Evolutionary conservation across 2,888 invertebrate species (phyloP), one percentile per base, ranked within the genome.

Genomic region (Sinelater perroti): DNA sequence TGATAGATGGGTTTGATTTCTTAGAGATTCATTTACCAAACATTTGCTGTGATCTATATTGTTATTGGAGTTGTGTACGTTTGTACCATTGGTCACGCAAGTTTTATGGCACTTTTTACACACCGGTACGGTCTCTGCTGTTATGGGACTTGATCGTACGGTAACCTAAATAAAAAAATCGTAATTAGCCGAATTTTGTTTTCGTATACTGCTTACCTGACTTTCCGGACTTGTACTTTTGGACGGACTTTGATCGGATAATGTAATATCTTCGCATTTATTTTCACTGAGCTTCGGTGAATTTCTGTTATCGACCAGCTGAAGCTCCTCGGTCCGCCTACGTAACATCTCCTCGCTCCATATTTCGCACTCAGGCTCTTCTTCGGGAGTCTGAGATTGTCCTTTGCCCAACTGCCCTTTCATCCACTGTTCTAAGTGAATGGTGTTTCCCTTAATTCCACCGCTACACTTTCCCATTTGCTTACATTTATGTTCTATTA

Each of bases 351-450:
- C 89, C 46, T 87, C 82, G 26, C 88, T 89, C 90, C 90, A 90
- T 75, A 79, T 82, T 78, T 86, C 86, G 72, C 83, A 81, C 38
- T 84, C 81, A 1, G 82, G 79, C 72, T 85, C 85, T 8, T 77
- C 73, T 26, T 77, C 78, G 0, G 79, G 72, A 11, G 75, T 75
- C 66, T 53, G 42, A 1, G 31, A 13, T 45, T 58, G 38, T 45
- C 66, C 60, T 28, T 83, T 80, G 63, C 88, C 88, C 44, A 90
- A 82, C 59, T 90, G 84, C 2, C 89, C 87, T 56, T 88, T 89
- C 88, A 91, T 90, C 91, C 91, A 91, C 69, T 89, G 85, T 63
- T 90, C 89, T 63, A 91, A 79, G 68, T 90, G 90, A 42, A 89
- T 75, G 0, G 89, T 89, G 52, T 88, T 89, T 10, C 88, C 88